These are phyloP conservation scores for Gephyroberyx darwinii DNA, from an alignment of 2,797 vertebrate genomes.

Conservation along the genomic window DNA sequence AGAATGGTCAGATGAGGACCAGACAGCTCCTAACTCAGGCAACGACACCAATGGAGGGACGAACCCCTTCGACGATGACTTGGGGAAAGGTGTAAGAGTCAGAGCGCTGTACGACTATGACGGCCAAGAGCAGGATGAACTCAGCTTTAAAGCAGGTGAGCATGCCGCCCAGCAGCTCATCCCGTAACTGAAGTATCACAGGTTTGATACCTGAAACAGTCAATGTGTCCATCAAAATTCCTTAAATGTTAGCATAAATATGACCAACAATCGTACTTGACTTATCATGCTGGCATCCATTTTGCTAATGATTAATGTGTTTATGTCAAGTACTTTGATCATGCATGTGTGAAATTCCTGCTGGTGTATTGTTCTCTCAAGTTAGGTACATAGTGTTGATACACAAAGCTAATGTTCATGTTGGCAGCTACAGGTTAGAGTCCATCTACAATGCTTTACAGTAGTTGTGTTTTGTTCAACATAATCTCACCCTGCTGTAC, in stretches of 20 bases:
- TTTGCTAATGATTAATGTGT: background rate
- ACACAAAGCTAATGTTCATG: background rate
- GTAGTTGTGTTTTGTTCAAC: background rate
- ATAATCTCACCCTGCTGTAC: background rate
- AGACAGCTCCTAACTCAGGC: conserved; percentile 84
- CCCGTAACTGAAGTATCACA: background rate
- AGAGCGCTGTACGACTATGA: conserved; percentile 95
- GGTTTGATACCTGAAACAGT: background rate
- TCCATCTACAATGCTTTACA: background rate
- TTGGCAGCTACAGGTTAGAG: background rate
- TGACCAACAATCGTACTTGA: background rate
- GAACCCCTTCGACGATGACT: conserved; percentile 92
- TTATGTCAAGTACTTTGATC: conserved; percentile 4
- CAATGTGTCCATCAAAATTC: no score
- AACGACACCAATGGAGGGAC: conserved; percentile 88
- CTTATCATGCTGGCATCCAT: background rate
- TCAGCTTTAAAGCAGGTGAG: conserved; percentile 94
- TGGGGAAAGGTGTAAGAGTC: conserved; percentile 86
- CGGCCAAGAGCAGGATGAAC: conserved; percentile 96
- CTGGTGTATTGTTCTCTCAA: background rate
- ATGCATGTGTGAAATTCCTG: background rate
- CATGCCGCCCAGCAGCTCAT: background rate
- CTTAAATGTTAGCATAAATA: background rate
- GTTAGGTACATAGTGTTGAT: background rate
- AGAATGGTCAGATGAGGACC: conserved; percentile 95